These are phyloP conservation scores for Ophion slaviceki DNA, from an alignment of 2,888 invertebrate genomes.

Conservation along the genomic window DNA sequence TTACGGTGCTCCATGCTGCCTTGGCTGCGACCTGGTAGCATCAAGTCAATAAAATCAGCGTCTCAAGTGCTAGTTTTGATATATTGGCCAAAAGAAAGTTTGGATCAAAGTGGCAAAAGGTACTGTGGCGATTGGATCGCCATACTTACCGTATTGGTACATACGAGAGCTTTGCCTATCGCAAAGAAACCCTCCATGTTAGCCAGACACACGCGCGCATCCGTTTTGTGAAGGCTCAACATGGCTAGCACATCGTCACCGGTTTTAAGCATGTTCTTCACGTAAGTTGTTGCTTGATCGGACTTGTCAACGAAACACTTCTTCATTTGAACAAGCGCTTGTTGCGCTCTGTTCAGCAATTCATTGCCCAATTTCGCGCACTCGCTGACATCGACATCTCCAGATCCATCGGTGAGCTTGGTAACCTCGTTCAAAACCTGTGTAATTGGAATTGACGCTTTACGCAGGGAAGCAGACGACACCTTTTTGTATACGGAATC, in stretches of 20 bases:
- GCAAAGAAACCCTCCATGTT: constrained; percentile 52
- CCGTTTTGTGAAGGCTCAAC: constrained; percentile 51
- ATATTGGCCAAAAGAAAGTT: neutral
- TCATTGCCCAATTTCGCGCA: constrained; percentile 35
- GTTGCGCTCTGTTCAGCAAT: constrained; percentile 8
- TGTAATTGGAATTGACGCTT: neutral
- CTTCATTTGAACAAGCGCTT: constrained; percentile 49
- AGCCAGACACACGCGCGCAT: constrained; percentile 57
- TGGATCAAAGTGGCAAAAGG: neutral
- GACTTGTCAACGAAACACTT: constrained; percentile 67
- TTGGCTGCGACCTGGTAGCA: constrained; percentile 59
- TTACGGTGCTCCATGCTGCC: constrained; percentile 53
- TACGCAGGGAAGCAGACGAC: neutral
- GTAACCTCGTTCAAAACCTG: constrained; percentile 27
- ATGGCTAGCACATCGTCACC: constrained; percentile 43
- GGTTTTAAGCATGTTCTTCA: constrained; percentile 62
- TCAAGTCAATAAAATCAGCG: neutral
- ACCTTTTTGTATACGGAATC: neutral
- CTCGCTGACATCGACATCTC: constrained; percentile 37
- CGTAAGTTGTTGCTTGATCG: constrained; percentile 60
- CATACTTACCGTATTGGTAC: constrained; percentile 68
- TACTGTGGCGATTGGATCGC: neutral
- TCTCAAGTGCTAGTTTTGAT: neutral
- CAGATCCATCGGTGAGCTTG: neutral
- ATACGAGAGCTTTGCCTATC: constrained; percentile 63